A percentile compares a stretch with the other conserved stretches of the same genome.
These are phyloP conservation scores for Ariolimax columbianus DNA, from an alignment of 2,888 invertebrate species.

Conservation along the genomic window DNA sequence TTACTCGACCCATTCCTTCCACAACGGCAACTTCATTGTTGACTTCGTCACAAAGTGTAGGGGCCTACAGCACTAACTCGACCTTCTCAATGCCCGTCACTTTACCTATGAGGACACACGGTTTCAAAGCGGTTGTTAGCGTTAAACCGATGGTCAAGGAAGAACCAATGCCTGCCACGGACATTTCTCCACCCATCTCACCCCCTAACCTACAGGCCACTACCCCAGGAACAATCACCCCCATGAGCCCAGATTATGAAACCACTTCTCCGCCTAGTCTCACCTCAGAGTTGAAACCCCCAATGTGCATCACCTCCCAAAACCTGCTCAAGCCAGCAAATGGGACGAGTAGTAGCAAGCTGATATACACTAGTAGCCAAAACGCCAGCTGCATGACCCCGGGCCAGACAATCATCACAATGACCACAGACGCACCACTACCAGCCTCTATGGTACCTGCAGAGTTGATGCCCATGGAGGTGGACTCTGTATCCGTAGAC, in stretches of 20 bases:
- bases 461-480: slow-evolving; percentile 73
- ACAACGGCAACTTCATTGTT: slow-evolving; percentile 22
- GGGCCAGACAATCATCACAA: slow-evolving; percentile 56
- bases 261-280: slow-evolving; percentile 63
- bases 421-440: slow-evolving; percentile 71
- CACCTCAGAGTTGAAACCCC: slow-evolving; percentile 34
- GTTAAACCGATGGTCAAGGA: slow-evolving; percentile 54
- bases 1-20: slow-evolving; percentile 44
- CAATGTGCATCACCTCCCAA: background rate
- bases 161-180: slow-evolving; percentile 55
- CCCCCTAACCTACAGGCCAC: slow-evolving; percentile 60
- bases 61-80: background rate
- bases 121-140: slow-evolving; percentile 44
- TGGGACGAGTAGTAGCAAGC: slow-evolving; percentile 6
- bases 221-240: slow-evolving; percentile 49
- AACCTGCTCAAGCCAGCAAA: slow-evolving; percentile 24
- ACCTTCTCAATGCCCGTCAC: slow-evolving; percentile 40
- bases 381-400: background rate
- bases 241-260: slow-evolving; percentile 74
- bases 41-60: slow-evolving; percentile 18
- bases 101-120: slow-evolving; percentile 26
- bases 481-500: slow-evolving; percentile 63
- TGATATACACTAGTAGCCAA: slow-evolving; percentile 20
- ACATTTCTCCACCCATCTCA: slow-evolving; percentile 68
- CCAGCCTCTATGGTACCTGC: slow-evolving; percentile 73